Conservation (phyloP, 2,113 vertebrate genomes). For the Macquaria australasica region DNA sequence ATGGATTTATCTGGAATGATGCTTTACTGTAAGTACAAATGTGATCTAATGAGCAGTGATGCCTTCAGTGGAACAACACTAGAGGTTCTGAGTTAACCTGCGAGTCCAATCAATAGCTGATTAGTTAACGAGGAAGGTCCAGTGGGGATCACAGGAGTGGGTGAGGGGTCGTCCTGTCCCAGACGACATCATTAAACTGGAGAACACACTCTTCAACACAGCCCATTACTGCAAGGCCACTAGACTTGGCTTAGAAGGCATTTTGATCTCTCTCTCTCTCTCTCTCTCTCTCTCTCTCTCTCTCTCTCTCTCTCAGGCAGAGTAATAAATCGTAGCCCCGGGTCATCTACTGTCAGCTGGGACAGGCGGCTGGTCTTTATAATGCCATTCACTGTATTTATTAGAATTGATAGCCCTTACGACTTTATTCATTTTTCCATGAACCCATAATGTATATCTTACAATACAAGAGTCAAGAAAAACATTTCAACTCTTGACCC, state of each 20-base stretch:
- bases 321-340: conserved; percentile 57
- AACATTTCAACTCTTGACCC: neutral
- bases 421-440: conserved; percentile 17
- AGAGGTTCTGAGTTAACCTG: conserved; percentile 12
- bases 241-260: conserved; percentile 53
- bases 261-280: conserved; percentile 68
- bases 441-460: conserved; percentile 2
- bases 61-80: conserved; percentile 8
- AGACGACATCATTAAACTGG: conserved; percentile 72
- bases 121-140: conserved; percentile 50
- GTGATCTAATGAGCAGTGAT: neutral
- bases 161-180: conserved; percentile 55
- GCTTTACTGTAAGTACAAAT: conserved; percentile 29
- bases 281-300: too few relatives aligned
- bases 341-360: conserved; percentile 56
- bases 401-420: conserved; percentile 29
- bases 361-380: conserved; percentile 48
- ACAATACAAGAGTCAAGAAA: neutral
- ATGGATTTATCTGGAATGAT: conserved; percentile 23
- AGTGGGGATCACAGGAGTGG: conserved; percentile 9
- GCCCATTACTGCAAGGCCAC: conserved; percentile 70
- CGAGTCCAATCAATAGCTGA: conserved; percentile 58
- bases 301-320: too few relatives aligned
- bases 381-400: conserved; percentile 39
- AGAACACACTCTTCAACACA: conserved; percentile 53